Evolutionary conservation across 2,888 invertebrate genomes (phyloP).

Genomic region (Volucella inanis): DNA sequence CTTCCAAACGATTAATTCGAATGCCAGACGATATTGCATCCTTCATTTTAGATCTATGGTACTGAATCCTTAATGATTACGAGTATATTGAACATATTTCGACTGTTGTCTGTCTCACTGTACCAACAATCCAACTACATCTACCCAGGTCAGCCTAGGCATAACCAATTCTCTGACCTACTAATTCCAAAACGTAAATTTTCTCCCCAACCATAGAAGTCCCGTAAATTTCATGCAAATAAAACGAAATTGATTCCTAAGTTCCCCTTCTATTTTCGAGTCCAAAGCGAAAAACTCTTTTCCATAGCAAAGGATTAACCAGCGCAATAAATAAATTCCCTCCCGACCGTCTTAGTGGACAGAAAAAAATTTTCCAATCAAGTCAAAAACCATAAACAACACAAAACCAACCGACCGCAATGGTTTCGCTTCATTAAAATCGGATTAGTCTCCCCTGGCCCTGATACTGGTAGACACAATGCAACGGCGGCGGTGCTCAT

Average conservation of each 20-base stretch:
- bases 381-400: conserved; percentile 72
- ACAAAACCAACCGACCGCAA: conserved; percentile 79
- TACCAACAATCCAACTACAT: neutral
- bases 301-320: neutral
- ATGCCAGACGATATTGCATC: too few species aligned
- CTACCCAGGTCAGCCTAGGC: neutral
- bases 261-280: conserved; percentile 7
- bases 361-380: conserved; percentile 61
- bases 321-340: conserved; percentile 21
- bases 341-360: conserved; percentile 12
- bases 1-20: too few species aligned
- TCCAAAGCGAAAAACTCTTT: conserved; percentile 30
- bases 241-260: conserved; percentile 45
- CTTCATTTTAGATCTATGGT: too few species aligned
- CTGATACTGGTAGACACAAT: conserved; percentile 2
- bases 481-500: conserved; percentile 45
- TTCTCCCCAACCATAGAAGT: neutral
- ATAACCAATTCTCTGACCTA: conserved; percentile 4
- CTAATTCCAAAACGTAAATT: conserved; percentile 30
- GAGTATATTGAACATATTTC: too few species aligned
- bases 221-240: conserved; percentile 54
- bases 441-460: conserved; percentile 79
- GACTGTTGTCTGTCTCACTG: conserved; percentile 2
- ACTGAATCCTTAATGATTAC: too few species aligned
- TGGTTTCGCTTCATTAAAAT: conserved; percentile 83